A percentile compares a stretch with the other conserved stretches of the same genome.
Evolutionary conservation across 2,113 vertebrate species (phyloP).

Genomic region (Lepisosteus osseus): DNA sequence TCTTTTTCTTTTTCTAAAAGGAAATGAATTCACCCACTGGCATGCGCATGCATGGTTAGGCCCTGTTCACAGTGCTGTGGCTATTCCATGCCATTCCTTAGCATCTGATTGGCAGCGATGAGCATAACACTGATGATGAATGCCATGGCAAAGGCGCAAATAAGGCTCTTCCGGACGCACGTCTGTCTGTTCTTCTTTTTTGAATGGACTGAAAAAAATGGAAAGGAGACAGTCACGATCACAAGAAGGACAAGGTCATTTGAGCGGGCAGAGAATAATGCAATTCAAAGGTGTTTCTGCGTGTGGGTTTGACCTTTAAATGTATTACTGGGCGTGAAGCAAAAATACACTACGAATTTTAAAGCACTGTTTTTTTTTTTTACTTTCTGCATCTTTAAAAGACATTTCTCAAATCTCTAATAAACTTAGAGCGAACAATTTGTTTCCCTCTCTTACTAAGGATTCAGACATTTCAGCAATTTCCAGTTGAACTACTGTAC

Average conservation of each 20-base stretch:
- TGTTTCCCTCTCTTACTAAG: no score
- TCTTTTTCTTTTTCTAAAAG: slow-evolving; percentile 46
- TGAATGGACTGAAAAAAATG: slow-evolving; percentile 78
- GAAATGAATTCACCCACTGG: slow-evolving; percentile 68
- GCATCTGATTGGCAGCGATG: slow-evolving; percentile 98
- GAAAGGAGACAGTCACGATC: neutral
- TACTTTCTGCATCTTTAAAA: no score
- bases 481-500: no score
- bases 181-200: slow-evolving; percentile 98
- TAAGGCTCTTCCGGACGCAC: slow-evolving; percentile 96
- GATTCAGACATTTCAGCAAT: no score
- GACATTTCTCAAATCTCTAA: no score
- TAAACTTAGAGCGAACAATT: no score
- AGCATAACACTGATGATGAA: slow-evolving; percentile 99
- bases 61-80: slow-evolving; percentile 65
- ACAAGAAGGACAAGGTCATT: neutral
- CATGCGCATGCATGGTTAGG: slow-evolving; percentile 82
- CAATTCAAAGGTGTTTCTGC: neutral
- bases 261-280: neutral
- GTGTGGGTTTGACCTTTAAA: neutral
- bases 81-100: slow-evolving; percentile 98
- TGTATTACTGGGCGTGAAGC: neutral
- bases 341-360: no score
- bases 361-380: no score
- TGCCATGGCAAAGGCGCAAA: slow-evolving; percentile 99